Percentiles rank a stretch among this genome's conserved stretches.
Conservation (phyloP, 1,140 invertebrate species). For the Rhagoletis zephyria region DNA sequence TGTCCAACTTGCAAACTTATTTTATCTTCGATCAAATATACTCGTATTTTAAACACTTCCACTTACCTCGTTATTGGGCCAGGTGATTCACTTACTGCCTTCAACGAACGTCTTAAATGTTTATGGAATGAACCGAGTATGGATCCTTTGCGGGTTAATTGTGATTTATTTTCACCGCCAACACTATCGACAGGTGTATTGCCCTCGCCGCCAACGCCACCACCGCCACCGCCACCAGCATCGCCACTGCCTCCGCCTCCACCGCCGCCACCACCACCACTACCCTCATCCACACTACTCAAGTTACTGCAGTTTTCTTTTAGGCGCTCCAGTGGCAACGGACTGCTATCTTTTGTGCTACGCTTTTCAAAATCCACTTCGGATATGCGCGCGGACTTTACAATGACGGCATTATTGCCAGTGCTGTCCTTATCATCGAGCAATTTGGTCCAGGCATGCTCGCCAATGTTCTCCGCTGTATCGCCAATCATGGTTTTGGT, state of each 20-base stretch:
- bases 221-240: neutral
- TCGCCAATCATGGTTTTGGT: conserved; percentile 68
- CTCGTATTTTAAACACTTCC: neutral
- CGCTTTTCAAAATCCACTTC: conserved; percentile 33
- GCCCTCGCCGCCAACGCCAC: conserved; percentile 36
- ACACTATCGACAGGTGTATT: neutral
- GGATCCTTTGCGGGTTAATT: conserved; percentile 68
- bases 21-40: too few species aligned
- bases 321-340: conserved; percentile 58
- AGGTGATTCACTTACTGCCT: conserved; percentile 71
- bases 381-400: conserved; percentile 60
- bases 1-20: neutral
- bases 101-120: conserved; percentile 76
- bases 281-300: neutral
- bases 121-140: conserved; percentile 75
- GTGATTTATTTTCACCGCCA: conserved; percentile 51
- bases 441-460: conserved; percentile 70
- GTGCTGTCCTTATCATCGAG: conserved; percentile 64
- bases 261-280: neutral
- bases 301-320: conserved; percentile 27
- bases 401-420: conserved; percentile 62
- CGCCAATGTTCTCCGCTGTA: conserved; percentile 63
- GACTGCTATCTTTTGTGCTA: conserved; percentile 55
- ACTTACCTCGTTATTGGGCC: conserved; percentile 71
- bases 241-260: conserved; percentile 10